phyloP scores from a whole-genome alignment of 2,888 invertebrate genomes.

The Molorchus minor region DNA sequence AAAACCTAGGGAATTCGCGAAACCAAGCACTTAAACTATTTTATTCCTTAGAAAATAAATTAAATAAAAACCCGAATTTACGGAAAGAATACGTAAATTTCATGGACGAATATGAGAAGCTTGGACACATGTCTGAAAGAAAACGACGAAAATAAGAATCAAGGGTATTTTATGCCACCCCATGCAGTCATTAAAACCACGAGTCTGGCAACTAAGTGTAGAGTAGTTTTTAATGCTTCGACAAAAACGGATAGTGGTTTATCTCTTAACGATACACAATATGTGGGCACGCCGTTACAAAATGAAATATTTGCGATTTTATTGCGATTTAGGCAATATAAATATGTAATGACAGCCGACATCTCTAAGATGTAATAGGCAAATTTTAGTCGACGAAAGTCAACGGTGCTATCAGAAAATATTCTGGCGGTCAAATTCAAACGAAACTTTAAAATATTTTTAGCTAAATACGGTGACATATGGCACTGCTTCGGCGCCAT shows the following conservation, averaged over 20 bases:
- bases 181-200: slow-evolving; percentile 25
- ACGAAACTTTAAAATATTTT: slow-evolving; percentile 18
- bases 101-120: slow-evolving; percentile 19
- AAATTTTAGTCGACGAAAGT: slow-evolving; percentile 10
- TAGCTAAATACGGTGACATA: slow-evolving; percentile 28
- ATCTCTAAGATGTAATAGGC: slow-evolving; percentile 33
- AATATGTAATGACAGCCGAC: slow-evolving; percentile 31
- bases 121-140: slow-evolving; percentile 24
- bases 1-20: background rate
- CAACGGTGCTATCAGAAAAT: slow-evolving; percentile 18
- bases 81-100: slow-evolving; percentile 18
- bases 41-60: slow-evolving; percentile 10
- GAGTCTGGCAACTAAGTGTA: slow-evolving; percentile 20
- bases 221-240: slow-evolving; percentile 32
- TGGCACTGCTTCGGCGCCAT: slow-evolving; percentile 31
- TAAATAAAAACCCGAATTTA: slow-evolving; percentile 14
- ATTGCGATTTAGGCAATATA: slow-evolving; percentile 22
- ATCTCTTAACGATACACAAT: slow-evolving; percentile 31
- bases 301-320: slow-evolving; percentile 23
- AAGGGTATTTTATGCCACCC: slow-evolving; percentile 23
- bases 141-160: background rate
- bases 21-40: slow-evolving; percentile 9
- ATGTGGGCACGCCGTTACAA: slow-evolving; percentile 26
- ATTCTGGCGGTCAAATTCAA: slow-evolving; percentile 21
- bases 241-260: slow-evolving; percentile 22